Evolutionary conservation across 92 coral and sea anemone species (phyloP).

Genomic region (Ricordea florida): DNA sequence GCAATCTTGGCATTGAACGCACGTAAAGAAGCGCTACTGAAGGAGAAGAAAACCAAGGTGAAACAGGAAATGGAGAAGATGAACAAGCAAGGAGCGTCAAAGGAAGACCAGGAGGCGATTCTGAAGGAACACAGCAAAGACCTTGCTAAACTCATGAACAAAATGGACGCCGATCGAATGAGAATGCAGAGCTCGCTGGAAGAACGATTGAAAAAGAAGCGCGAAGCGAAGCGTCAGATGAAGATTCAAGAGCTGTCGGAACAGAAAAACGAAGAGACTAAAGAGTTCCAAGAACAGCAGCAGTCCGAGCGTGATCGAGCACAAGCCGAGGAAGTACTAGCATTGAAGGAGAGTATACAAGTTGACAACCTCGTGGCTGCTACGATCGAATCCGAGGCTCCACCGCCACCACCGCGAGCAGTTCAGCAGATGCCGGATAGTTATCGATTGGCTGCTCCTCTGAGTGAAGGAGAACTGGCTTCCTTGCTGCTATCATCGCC

Average conservation of each 20-base stretch:
- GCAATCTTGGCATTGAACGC: conserved; percentile 91
- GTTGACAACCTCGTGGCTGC: conserved; percentile 93
- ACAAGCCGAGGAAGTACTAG: conserved; percentile 78
- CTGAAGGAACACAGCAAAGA: conserved; percentile 98
- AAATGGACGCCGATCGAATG: conserved; percentile 99
- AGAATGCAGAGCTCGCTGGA: conserved; percentile 99
- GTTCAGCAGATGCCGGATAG: conserved; percentile 79
- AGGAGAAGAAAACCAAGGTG: conserved; percentile 91
- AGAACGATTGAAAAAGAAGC: conserved; percentile 85
- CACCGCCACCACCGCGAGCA: conserved; percentile 63
- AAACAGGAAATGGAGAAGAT: conserved; percentile 93
- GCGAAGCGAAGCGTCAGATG: conserved; percentile 83
- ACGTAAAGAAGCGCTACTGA: conserved; percentile 91
- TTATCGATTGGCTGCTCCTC: conserved; percentile 97
- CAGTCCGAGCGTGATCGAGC: conserved; percentile 86
- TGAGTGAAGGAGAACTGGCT: conserved; percentile 94
- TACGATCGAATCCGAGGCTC: conserved; percentile 79
- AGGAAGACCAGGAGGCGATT: conserved; percentile 90
- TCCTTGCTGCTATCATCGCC: conserved; percentile 90
- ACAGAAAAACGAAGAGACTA: conserved; percentile 77
- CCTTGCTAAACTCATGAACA: conserved; percentile 95
- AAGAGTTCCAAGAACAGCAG: conserved; percentile 81
- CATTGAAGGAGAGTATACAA: conserved; percentile 93
- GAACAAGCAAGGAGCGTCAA: conserved; percentile 87
- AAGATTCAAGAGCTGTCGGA: conserved; percentile 74